These are phyloP conservation scores for Mechanitis mazaeus DNA, from an alignment of 2,888 invertebrate genomes.

Conservation along the genomic window DNA sequence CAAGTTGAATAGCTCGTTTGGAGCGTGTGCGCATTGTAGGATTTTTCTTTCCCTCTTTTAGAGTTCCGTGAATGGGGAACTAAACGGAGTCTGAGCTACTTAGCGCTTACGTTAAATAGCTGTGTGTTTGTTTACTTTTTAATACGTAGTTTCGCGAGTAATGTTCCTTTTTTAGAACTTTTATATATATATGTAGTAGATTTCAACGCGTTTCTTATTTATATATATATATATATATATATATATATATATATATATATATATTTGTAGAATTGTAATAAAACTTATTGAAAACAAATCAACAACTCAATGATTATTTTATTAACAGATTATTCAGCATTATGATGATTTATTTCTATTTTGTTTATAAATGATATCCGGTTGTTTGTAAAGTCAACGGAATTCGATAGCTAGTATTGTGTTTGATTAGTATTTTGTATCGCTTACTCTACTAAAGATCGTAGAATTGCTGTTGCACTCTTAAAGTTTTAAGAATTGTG, in stretches of 20 bases:
- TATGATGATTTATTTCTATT: not conserved
- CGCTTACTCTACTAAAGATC: too few relatives aligned
- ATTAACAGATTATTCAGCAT: not conserved
- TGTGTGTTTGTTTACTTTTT: conserved; percentile 8
- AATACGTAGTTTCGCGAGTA: conserved; percentile 12
- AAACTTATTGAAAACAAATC: too few relatives aligned
- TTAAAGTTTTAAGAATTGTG: too few relatives aligned
- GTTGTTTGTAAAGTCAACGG: not conserved
- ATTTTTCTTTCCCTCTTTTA: conserved; percentile 36
- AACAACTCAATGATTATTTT: too few relatives aligned
- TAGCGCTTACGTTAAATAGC: conserved; percentile 22
- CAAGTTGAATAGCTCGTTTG: conserved; percentile 57
- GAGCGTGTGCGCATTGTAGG: conserved; percentile 61
- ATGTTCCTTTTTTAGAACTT: conserved; percentile 14
- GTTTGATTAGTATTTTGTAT: too few relatives aligned
- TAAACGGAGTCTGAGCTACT: conserved; percentile 20
- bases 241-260: not conserved
- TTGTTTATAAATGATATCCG: not conserved
- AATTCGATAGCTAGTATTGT: not conserved
- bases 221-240: not conserved
- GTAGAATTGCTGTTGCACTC: not conserved
- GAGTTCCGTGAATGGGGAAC: conserved; percentile 20
- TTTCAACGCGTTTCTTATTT: conserved; percentile 36
- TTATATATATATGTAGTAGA: conserved; percentile 15
- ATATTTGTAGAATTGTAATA: not conserved